These are phyloP conservation scores for Tenodera sinensis DNA, from an alignment of 2,888 invertebrate species.

Conservation along the genomic window DNA sequence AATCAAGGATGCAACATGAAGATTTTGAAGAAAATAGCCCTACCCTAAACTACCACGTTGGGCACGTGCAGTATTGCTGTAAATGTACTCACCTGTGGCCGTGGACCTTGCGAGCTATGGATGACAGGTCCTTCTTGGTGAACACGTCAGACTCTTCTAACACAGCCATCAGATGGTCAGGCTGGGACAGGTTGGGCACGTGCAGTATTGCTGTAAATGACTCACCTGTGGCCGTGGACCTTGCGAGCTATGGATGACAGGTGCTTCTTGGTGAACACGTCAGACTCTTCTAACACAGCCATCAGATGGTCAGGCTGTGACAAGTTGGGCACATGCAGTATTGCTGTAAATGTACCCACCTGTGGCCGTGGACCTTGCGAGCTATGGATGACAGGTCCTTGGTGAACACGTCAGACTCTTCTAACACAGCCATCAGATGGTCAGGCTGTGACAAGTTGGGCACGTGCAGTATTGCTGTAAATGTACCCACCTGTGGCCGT, in stretches of 20 bases:
- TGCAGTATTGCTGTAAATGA: too few species aligned
- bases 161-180: too few species aligned
- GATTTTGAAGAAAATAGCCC: too few species aligned
- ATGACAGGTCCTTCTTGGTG: too few species aligned
- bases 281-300: slow-evolving; percentile 75
- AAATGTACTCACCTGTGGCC: too few species aligned
- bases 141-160: too few species aligned
- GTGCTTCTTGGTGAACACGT: slow-evolving; percentile 73
- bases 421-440: slow-evolving; percentile 77
- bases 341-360: slow-evolving; percentile 81
- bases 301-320: slow-evolving; percentile 80
- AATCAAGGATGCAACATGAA: too few species aligned
- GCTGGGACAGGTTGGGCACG: too few species aligned
- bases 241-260: slow-evolving; percentile 68
- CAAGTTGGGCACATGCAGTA: slow-evolving; percentile 89
- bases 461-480: slow-evolving; percentile 88
- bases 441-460: slow-evolving; percentile 84
- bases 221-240: slow-evolving; percentile 73
- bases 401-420: slow-evolving; percentile 74
- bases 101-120: too few species aligned
- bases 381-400: slow-evolving; percentile 72
- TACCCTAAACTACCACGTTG: too few species aligned
- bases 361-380: slow-evolving; percentile 71
- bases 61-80: too few species aligned
- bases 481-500: too few species aligned